phyloP scores from a whole-genome alignment of 2,797 vertebrate species.

The Mallotus villosus region DNA sequence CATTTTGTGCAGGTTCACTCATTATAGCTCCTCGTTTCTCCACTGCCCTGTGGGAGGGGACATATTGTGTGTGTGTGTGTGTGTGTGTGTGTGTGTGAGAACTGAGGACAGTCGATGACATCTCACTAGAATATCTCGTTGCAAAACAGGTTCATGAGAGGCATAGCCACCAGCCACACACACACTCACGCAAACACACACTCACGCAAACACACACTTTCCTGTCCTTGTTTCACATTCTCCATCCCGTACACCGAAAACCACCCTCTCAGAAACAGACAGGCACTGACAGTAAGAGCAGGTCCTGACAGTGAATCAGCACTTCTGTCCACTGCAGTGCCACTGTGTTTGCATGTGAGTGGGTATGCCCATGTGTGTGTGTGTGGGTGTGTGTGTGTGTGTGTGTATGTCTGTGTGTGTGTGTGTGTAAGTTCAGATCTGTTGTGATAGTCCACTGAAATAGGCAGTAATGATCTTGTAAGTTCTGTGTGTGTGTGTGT shows the following conservation, averaged over 20 bases:
- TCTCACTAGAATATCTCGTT: neutral
- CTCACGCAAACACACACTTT: neutral
- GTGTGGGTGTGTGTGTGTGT: neutral
- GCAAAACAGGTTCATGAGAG: too few relatives aligned
- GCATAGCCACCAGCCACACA: neutral
- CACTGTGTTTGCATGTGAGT: neutral
- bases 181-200: conserved; percentile 1
- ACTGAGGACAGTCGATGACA: conserved; percentile 1
- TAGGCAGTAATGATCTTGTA: too few relatives aligned
- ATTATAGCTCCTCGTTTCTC: neutral
- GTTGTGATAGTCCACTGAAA: too few relatives aligned
- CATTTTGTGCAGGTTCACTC: neutral
- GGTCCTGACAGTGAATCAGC: neutral
- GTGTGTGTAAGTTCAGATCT: neutral
- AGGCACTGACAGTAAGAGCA: conserved; percentile 6
- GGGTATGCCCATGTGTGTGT: neutral
- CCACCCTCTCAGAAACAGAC: neutral
- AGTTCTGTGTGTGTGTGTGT: neutral
- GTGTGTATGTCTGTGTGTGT: neutral
- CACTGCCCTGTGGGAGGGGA: conserved; percentile 4
- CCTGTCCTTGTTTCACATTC: neutral
- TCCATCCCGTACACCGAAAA: neutral
- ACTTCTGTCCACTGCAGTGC: neutral
- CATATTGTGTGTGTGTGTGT: neutral
- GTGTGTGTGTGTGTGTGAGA: neutral